Percentiles rank a stretch among this genome's conserved stretches.
Conservation (phyloP, 2,113 vertebrate genomes). For the Sceloporus undulatus region DNA sequence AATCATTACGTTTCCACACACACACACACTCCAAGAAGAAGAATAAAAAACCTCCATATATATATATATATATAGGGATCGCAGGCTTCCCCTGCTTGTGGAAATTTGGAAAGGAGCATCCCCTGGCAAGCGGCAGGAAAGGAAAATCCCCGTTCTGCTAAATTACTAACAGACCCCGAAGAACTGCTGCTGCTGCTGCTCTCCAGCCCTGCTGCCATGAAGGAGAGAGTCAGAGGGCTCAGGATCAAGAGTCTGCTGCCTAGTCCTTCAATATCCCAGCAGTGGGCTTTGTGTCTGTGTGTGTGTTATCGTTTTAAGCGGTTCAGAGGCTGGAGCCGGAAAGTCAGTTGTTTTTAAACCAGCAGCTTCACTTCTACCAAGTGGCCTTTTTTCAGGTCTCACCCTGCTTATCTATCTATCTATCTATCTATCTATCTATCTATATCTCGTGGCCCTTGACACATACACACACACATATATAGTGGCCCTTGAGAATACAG, state of each 20-base stretch:
- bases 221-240: too few species aligned
- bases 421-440: too few species aligned
- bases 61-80: background rate
- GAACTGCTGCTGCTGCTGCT: conserved; percentile 14
- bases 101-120: conserved; percentile 84
- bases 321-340: background rate
- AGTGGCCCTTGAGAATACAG: too few species aligned
- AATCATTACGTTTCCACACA: conserved; percentile 75
- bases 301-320: too few species aligned
- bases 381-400: background rate
- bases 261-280: conserved; percentile 70
- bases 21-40: too few species aligned
- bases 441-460: too few species aligned
- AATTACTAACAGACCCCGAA: conserved; percentile 79
- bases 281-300: conserved; percentile 1
- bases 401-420: too few species aligned
- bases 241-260: conserved; percentile 61
- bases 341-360: background rate
- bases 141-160: conserved; percentile 83
- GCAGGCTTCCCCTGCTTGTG: conserved; percentile 82
- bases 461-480: too few species aligned
- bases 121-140: conserved; percentile 78
- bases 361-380: background rate
- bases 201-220: conserved; percentile 57
- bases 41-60: too few species aligned